phyloP scores from a whole-genome alignment of 2,888 invertebrate genomes.

The Amblyteles armatorius region DNA sequence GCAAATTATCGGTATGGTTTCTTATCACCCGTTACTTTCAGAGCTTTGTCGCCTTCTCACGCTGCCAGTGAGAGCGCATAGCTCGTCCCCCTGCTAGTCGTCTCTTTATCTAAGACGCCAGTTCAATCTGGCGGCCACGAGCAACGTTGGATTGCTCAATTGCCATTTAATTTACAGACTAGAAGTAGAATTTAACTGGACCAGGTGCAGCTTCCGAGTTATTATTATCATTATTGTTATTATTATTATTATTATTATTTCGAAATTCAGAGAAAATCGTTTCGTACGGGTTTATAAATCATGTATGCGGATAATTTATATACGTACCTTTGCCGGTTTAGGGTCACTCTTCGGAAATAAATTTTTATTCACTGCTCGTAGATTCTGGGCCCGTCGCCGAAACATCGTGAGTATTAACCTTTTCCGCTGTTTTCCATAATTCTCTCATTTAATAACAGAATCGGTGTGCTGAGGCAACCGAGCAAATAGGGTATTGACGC shows the following conservation, averaged over 20 bases:
- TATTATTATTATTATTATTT: not conserved
- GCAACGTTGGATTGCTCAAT: constrained; percentile 19
- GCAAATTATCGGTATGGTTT: constrained; percentile 49
- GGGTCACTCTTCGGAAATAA: constrained; percentile 1
- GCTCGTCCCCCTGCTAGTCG: not conserved
- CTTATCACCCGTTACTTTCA: constrained; percentile 40
- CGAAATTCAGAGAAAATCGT: not conserved
- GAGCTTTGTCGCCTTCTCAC: constrained; percentile 58
- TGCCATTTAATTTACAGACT: not conserved
- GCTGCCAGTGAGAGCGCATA: constrained; percentile 11
- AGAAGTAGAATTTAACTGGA: not conserved
- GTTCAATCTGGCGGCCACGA: not conserved
- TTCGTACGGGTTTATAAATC: not conserved
- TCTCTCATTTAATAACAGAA: constrained; percentile 78
- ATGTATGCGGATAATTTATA: not conserved
- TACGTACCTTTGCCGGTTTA: constrained; percentile 15
- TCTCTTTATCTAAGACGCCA: constrained; percentile 12
- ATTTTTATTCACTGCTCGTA: constrained; percentile 4
- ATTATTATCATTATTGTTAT: not conserved
- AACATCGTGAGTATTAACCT: constrained; percentile 43
- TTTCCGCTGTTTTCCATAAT: constrained; percentile 78
- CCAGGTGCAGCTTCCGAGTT: not conserved
- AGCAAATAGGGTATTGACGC: constrained; percentile 20
- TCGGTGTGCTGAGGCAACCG: constrained; percentile 53
- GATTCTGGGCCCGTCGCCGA: not conserved